These are phyloP conservation scores for Ormyrus rosae DNA, from an alignment of 2,888 invertebrate species.

Conservation along the genomic window DNA sequence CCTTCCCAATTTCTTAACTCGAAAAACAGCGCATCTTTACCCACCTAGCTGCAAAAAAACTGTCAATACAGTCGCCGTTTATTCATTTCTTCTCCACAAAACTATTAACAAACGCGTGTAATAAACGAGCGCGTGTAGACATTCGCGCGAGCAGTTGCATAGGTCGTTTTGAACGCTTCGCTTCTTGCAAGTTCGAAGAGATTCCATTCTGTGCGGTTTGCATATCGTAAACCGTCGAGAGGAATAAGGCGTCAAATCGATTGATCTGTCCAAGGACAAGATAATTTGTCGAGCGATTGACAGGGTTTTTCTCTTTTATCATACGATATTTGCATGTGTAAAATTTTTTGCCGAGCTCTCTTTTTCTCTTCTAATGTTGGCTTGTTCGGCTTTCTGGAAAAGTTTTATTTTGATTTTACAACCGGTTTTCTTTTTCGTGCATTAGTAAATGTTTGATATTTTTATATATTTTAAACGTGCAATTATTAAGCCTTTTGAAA, in stretches of 20 bases:
- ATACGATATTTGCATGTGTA: slow-evolving; percentile 37
- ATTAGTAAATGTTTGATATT: too few species aligned
- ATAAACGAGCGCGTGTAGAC: too few species aligned
- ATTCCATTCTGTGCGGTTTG: slow-evolving; percentile 22
- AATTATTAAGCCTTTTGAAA: too few species aligned
- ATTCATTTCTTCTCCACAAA: too few species aligned
- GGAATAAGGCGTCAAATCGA: slow-evolving; percentile 52
- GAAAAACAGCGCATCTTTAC: too few species aligned
- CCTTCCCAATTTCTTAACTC: too few species aligned
- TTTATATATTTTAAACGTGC: too few species aligned
- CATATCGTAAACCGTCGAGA: slow-evolving; percentile 19
- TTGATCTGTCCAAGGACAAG: slow-evolving; percentile 56
- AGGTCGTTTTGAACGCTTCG: neutral
- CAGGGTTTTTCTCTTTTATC: slow-evolving; percentile 45
- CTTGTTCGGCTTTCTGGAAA: slow-evolving; percentile 12
- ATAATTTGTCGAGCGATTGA: slow-evolving; percentile 50
- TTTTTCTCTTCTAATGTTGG: neutral
- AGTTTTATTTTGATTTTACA: neutral
- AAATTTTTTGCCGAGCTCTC: slow-evolving; percentile 12
- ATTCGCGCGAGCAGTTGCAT: neutral
- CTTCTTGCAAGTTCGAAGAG: slow-evolving; percentile 17
- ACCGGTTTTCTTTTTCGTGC: neutral
- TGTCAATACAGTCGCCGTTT: too few species aligned
- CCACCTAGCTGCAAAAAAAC: too few species aligned
- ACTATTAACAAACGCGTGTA: too few species aligned